Evolutionary conservation across 1,140 invertebrate species (phyloP).

Genomic region (Atta texana): DNA sequence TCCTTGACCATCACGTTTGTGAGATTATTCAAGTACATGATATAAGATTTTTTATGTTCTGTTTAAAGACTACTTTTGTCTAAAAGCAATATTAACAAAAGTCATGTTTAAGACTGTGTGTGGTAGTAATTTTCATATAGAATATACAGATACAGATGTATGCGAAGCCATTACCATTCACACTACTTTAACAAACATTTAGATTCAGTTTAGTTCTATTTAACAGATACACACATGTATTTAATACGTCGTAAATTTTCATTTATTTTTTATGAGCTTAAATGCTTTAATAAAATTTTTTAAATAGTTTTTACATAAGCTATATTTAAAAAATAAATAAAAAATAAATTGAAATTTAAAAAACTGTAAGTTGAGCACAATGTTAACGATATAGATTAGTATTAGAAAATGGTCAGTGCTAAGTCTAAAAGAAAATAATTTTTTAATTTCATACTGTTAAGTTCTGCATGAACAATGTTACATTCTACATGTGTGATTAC

Average conservation of each 20-base stretch:
- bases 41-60: slow-evolving; percentile 70
- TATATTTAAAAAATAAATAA: neutral
- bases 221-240: slow-evolving; percentile 1
- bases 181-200: slow-evolving; percentile 38
- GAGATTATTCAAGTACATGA: slow-evolving; percentile 47
- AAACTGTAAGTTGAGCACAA: slow-evolving; percentile 32
- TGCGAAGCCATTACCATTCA: slow-evolving; percentile 50
- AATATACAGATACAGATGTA: slow-evolving; percentile 47
- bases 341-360: slow-evolving; percentile 26
- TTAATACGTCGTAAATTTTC: slow-evolving; percentile 15
- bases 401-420: slow-evolving; percentile 21
- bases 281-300: slow-evolving; percentile 57
- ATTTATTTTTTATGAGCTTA: slow-evolving; percentile 13
- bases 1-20: slow-evolving; percentile 71
- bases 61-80: slow-evolving; percentile 67
- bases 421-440: neutral
- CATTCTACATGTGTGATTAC: neutral
- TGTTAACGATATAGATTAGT: slow-evolving; percentile 52
- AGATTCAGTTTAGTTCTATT: slow-evolving; percentile 48
- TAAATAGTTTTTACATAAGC: slow-evolving; percentile 30
- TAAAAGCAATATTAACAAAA: slow-evolving; percentile 68
- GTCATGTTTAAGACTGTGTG: slow-evolving; percentile 68
- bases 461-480: slow-evolving; percentile 20
- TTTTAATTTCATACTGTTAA: slow-evolving; percentile 4
- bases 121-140: slow-evolving; percentile 65